Evolutionary conservation across 2,113 vertebrate genomes (phyloP), one percentile per base, ranked within the genome.

Genomic region (Misgurnus mizolepis): DNA sequence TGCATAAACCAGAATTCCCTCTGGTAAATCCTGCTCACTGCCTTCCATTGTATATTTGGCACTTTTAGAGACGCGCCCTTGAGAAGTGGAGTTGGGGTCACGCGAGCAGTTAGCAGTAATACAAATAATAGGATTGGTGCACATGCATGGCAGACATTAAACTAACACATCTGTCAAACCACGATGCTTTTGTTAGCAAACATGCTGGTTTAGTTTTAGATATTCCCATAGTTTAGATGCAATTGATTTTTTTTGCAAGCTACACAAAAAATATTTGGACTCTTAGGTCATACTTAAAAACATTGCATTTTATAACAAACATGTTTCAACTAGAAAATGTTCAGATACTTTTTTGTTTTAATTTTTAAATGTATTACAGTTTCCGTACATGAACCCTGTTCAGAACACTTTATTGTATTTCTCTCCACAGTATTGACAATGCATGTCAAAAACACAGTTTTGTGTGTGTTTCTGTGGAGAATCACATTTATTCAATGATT

Each of bases 71-170:
- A 62, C 60, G 80, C 76, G 83, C 82, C 83, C 83, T 85, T 85
- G 83, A 84, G 68, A 85, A 76, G 66, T 60, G 39, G 58, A 82
- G 80, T 67, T 71, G 50, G 71, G 83, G 83, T 85, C 83, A 82
- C 74, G 70, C 58, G 60, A 84, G 60, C 76, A 80, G 78, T 85
- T 79, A 69, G 70, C 68, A 53, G 66, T 70, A 85, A 85, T 85
- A 71, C 80, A 82, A 79, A 85, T 82, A 82, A 85, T 61, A 66
- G 66, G 83, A 85, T 85, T 85, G 82, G 83, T 27, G 58, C 66
- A 62, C 71, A 71, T n/a, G n/a, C 49, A 82, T 49, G 65, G 65
- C 60, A 60, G 75, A 70, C 83, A 71, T 85, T 82, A 85, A 50
- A 75, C 71, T 82, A 78, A 79, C 64, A 55, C 61, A 85, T 66